phyloP scores from a whole-genome alignment of 2,888 invertebrate genomes.

The Lapara coniferarum region DNA sequence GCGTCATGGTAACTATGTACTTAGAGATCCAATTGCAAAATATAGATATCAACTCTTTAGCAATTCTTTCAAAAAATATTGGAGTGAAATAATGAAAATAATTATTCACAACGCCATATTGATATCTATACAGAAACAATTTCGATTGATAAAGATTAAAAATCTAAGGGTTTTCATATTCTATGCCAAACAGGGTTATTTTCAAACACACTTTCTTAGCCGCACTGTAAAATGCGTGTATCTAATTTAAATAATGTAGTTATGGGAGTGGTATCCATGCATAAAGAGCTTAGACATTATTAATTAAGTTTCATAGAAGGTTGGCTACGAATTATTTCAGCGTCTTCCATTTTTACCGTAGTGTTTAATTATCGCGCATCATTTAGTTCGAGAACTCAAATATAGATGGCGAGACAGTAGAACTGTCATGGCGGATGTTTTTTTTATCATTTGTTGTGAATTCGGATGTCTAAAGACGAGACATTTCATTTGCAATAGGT shows the following conservation, averaged over 20 bases:
- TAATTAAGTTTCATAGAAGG: conserved; percentile 66
- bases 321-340: conserved; percentile 83
- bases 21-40: no score
- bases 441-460: conserved; percentile 31
- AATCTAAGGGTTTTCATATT: background rate
- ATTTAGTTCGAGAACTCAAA: conserved; percentile 28
- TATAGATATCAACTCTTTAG: no score
- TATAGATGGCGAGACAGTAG: conserved; percentile 28
- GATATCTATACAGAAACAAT: background rate
- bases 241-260: conserved; percentile 26
- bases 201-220: background rate
- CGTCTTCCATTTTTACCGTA: conserved; percentile 77
- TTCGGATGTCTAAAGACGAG: background rate
- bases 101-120: background rate
- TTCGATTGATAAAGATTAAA: background rate
- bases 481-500: background rate
- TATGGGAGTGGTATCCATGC: conserved; percentile 45
- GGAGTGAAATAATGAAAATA: background rate
- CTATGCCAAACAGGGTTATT: background rate
- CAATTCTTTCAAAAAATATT: background rate
- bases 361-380: conserved; percentile 37
- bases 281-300: conserved; percentile 63
- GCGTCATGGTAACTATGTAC: background rate
- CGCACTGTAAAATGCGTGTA: conserved; percentile 28
- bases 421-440: conserved; percentile 26